A percentile compares a stretch with the other conserved stretches of the same genome.
Conservation (phyloP, 2,888 invertebrate genomes). For the Liodrosophila aerea region DNA sequence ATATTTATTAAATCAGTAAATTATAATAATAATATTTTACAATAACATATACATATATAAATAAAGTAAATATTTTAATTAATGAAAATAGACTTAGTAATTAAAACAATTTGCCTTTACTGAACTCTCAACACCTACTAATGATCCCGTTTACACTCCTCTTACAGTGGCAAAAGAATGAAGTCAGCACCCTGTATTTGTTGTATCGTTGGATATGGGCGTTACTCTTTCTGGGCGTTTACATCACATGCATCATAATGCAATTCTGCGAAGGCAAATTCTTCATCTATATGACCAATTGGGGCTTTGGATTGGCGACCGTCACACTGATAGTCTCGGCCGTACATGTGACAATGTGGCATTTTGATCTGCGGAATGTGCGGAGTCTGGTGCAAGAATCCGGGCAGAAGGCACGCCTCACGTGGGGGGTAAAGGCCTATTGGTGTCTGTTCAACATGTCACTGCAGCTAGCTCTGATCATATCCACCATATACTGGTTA, state of each 20-base stretch:
- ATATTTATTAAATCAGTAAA: no score
- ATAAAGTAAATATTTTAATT: no score
- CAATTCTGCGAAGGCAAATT: slow-evolving; percentile 76
- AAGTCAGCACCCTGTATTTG: slow-evolving; percentile 74
- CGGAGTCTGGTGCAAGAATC: slow-evolving; percentile 61
- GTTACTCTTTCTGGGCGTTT: slow-evolving; percentile 72
- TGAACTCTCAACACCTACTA: background rate
- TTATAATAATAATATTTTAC: no score
- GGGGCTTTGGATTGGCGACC: slow-evolving; percentile 80
- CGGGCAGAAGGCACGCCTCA: slow-evolving; percentile 63
- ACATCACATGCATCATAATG: slow-evolving; percentile 67
- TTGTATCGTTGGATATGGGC: slow-evolving; percentile 81
- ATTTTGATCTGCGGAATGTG: slow-evolving; percentile 70
- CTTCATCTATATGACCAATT: slow-evolving; percentile 82
- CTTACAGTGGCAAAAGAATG: slow-evolving; percentile 80
- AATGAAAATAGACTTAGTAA: no score
- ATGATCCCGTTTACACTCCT: background rate
- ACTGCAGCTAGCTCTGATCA: slow-evolving; percentile 86
- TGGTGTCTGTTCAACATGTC: slow-evolving; percentile 88
- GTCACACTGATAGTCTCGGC: slow-evolving; percentile 78
- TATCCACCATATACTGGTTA: slow-evolving; percentile 90
- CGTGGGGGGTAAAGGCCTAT: slow-evolving; percentile 84
- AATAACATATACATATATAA: no score
- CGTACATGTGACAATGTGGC: slow-evolving; percentile 79
- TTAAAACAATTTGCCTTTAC: background rate